A percentile compares a stretch with the other conserved stretches of the same genome.
These are phyloP conservation scores for Trichechus manatus DNA, from an alignment of 2,113 vertebrate genomes.

Conservation along the genomic window DNA sequence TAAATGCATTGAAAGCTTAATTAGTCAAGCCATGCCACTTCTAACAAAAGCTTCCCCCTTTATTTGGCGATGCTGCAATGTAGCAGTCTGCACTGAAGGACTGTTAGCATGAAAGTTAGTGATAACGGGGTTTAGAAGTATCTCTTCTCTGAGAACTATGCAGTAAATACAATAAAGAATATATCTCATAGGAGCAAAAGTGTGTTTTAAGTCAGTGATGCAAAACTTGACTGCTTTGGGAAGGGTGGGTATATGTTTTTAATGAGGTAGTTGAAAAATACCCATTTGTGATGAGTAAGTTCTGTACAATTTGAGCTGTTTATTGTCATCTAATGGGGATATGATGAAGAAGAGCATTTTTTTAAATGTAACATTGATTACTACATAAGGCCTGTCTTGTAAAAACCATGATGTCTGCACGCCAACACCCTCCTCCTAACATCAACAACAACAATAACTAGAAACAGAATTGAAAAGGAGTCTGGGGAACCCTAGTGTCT, in stretches of 20 bases:
- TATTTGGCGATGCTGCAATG: neutral
- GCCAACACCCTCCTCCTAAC: neutral
- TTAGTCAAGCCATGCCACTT: neutral
- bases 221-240: neutral
- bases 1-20: neutral
- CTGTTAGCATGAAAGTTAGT: neutral
- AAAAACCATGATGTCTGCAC: neutral
- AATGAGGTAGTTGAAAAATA: neutral
- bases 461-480: conserved; percentile 77
- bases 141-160: neutral
- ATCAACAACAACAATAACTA: conserved; percentile 31
- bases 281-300: neutral
- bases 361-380: conserved; percentile 41
- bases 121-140: neutral
- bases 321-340: conserved; percentile 48
- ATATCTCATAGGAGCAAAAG: neutral
- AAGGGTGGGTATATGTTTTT: conserved; percentile 22
- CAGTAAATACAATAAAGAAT: neutral
- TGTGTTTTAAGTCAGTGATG: neutral
- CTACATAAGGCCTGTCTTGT: neutral
- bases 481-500: conserved; percentile 73
- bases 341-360: conserved; percentile 10
- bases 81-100: neutral
- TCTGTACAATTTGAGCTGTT: neutral
- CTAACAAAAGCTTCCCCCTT: neutral